Conservation (phyloP, 2,888 invertebrate species). For the Cetonia aurata region DNA sequence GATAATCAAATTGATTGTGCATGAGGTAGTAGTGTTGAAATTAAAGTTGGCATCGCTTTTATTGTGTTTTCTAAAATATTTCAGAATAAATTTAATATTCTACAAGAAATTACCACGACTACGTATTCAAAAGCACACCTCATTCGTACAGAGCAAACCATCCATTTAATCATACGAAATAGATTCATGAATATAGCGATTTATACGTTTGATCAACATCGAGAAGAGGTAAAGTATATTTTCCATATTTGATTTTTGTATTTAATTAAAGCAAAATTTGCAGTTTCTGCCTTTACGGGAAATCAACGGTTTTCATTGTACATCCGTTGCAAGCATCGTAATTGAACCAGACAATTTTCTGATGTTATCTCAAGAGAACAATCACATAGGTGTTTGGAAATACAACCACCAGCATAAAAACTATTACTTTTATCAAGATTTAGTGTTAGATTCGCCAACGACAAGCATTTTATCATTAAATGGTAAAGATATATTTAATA, state of each 20-base stretch:
- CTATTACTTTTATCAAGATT: slow-evolving; percentile 62
- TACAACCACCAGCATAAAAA: slow-evolving; percentile 58
- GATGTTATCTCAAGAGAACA: slow-evolving; percentile 57
- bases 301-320: slow-evolving; percentile 57
- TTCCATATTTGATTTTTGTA: not conserved
- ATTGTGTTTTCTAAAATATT: slow-evolving; percentile 44
- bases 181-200: slow-evolving; percentile 54
- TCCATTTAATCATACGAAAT: slow-evolving; percentile 60
- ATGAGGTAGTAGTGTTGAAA: slow-evolving; percentile 54
- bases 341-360: slow-evolving; percentile 59
- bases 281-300: slow-evolving; percentile 59
- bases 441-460: slow-evolving; percentile 57
- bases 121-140: slow-evolving; percentile 58
- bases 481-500: slow-evolving; percentile 55
- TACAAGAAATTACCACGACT: slow-evolving; percentile 58
- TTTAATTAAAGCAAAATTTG: slow-evolving; percentile 47
- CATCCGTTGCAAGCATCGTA: slow-evolving; percentile 59
- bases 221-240: slow-evolving; percentile 53
- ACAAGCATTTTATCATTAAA: slow-evolving; percentile 60
- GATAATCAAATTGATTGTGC: slow-evolving; percentile 56
- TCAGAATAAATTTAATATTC: slow-evolving; percentile 55
- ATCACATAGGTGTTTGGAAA: slow-evolving; percentile 59
- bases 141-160: slow-evolving; percentile 60
- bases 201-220: slow-evolving; percentile 56
- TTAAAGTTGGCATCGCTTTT: no score